Evolutionary conservation across 2,797 vertebrate species (phyloP), one percentile per base, ranked within the genome.

Genomic region (Myotis findleyi): DNA sequence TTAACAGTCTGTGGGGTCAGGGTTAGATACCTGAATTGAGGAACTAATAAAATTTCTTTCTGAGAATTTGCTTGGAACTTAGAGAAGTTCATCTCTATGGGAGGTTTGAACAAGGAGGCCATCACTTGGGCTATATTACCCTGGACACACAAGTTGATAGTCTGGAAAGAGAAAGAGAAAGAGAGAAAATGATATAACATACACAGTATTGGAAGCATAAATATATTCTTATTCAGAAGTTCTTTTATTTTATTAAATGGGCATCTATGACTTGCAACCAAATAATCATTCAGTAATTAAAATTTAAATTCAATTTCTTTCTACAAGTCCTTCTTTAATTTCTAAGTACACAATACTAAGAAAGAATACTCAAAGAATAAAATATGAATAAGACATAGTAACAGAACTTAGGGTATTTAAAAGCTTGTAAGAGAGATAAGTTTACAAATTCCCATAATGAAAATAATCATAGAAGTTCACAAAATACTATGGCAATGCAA

Each of bases 331-430:
- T 86, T 84, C 14, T 64, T 76, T 41, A 59, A 84, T 84, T 80
- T 87, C 53, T 64, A 41, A 64, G 79, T 30, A 62, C 4, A 41
- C 44, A 41, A 64, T 66, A 66, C 11, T 51, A 85, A 80, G 16
- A 77, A 86, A 89, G 20, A 87, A 49, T 73, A 20, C 20, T 25
- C 33, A 76, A 93, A 76, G 53, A 53, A 77, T 76, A 92, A 68
- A 53, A 27, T 49, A 71, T 69, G 11, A 94, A 36, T 68, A 84
- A 64, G 66, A 72, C 21, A 55, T 4, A 68, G 5, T 44, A 59
- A 72, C 0, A 64, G n/a, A 13, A 83, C 17, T 49, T 85, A 33
- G 12, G 7, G 2, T 75, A 66, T 44, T 76, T 66, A 62, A 80
- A 85, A 86, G 10, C 27, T 68, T 80, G 12, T 81, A 84, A 66